These are phyloP conservation scores for Diarsia dahlii DNA, from an alignment of 2,888 invertebrate species.

Conservation along the genomic window DNA sequence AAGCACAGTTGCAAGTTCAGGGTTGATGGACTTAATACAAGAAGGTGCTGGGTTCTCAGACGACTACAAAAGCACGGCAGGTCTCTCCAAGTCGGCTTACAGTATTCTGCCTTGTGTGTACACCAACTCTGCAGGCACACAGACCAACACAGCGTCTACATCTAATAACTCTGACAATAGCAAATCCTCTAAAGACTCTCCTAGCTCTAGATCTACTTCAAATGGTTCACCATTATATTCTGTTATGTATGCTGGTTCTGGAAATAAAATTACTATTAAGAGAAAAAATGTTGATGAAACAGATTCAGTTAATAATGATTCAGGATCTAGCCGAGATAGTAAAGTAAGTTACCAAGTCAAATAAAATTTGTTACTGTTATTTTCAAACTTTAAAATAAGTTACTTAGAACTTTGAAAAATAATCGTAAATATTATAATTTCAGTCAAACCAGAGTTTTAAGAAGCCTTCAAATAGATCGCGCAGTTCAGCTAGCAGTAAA, in stretches of 20 bases:
- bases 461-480: constrained; percentile 86
- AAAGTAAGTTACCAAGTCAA: constrained; percentile 75
- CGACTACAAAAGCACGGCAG: constrained; percentile 93
- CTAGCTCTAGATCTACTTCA: constrained; percentile 82
- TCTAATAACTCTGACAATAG: constrained; percentile 78
- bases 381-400: constrained; percentile 40
- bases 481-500: constrained; percentile 87
- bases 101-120: constrained; percentile 94
- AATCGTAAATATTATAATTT: constrained; percentile 67
- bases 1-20: constrained; percentile 89
- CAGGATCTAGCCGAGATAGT: constrained; percentile 79
- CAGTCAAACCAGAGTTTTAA: constrained; percentile 87
- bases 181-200: constrained; percentile 82
- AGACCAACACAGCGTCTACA: constrained; percentile 82
- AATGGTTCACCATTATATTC: constrained; percentile 92
- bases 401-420: constrained; percentile 11
- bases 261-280: constrained; percentile 96
- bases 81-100: constrained; percentile 94
- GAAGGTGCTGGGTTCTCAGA: constrained; percentile 95
- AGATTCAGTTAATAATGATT: constrained; percentile 84
- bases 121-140: constrained; percentile 91
- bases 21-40: constrained; percentile 94
- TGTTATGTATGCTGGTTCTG: constrained; percentile 95
- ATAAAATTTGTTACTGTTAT: neutral
- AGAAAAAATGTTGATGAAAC: constrained; percentile 92